phyloP scores from a whole-genome alignment of 2,797 vertebrate species.

The Anguilla anguilla region DNA sequence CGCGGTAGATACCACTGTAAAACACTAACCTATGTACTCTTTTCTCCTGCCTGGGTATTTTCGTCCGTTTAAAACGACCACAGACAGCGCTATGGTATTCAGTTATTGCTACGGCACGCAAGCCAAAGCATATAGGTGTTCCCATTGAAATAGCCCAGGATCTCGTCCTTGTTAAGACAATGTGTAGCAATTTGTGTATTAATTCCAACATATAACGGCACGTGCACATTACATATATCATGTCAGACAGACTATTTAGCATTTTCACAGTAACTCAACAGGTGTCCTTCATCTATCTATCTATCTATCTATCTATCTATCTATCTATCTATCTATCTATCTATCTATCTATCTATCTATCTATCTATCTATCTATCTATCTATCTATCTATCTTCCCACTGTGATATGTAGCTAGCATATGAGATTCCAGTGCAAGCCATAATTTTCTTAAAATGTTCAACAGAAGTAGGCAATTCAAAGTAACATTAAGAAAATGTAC shows the following conservation, averaged over 20 bases:
- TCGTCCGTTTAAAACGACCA: not conserved
- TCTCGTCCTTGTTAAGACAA: not conserved
- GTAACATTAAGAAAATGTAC: too few relatives aligned
- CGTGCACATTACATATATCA: not conserved
- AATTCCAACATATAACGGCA: not conserved
- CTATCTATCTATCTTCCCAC: not conserved
- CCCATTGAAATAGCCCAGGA: not conserved
- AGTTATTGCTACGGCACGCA: not conserved
- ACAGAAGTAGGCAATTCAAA: not conserved
- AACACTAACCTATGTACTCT: not conserved
- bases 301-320: not conserved
- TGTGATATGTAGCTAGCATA: not conserved
- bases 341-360: not conserved
- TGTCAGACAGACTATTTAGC: not conserved
- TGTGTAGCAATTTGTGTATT: not conserved
- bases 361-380: not conserved
- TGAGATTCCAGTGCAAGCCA: not conserved
- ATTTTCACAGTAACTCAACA: not conserved
- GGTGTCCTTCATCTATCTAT: not conserved
- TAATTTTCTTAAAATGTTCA: not conserved
- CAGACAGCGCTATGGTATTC: not conserved
- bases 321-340: not conserved
- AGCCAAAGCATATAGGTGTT: not conserved
- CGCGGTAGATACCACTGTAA: not conserved
- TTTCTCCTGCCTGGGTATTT: not conserved